A percentile compares a stretch with the other conserved stretches of the same genome.
Evolutionary conservation across 1,140 invertebrate genomes (phyloP).

Genomic region (Trichonephila clavata): DNA sequence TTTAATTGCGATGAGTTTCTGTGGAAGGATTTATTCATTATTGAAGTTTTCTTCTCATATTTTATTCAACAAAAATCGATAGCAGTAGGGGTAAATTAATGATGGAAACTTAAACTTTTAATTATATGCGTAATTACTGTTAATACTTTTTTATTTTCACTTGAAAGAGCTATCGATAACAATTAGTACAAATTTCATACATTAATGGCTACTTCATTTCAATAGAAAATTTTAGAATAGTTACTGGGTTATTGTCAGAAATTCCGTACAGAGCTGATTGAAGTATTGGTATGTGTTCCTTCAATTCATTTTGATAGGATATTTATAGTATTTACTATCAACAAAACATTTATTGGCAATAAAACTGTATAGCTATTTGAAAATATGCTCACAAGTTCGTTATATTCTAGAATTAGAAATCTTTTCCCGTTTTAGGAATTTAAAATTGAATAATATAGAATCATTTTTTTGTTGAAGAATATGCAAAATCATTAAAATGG

Average conservation of each 20-base stretch:
- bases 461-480: no score
- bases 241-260: neutral
- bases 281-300: neutral
- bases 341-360: neutral
- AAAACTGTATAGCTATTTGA: no score
- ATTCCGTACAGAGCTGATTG: neutral
- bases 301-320: neutral
- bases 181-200: slow-evolving; percentile 36
- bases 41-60: slow-evolving; percentile 69
- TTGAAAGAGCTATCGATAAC: slow-evolving; percentile 57
- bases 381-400: no score
- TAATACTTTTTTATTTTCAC: slow-evolving; percentile 59
- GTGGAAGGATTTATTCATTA: slow-evolving; percentile 70
- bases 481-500: no score
- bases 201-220: slow-evolving; percentile 40
- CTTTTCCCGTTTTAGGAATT: no score
- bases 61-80: slow-evolving; percentile 71
- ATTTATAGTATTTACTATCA: neutral
- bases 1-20: slow-evolving; percentile 75
- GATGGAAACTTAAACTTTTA: slow-evolving; percentile 70
- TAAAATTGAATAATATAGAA: no score
- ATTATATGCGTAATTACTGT: slow-evolving; percentile 68
- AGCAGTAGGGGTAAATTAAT: slow-evolving; percentile 50
- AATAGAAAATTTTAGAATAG: slow-evolving; percentile 17
- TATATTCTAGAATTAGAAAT: no score